Evolutionary conservation across 2,797 vertebrate species (phyloP), one percentile per base, ranked within the genome.

Genomic region (Tachyglossus aculeatus): DNA sequence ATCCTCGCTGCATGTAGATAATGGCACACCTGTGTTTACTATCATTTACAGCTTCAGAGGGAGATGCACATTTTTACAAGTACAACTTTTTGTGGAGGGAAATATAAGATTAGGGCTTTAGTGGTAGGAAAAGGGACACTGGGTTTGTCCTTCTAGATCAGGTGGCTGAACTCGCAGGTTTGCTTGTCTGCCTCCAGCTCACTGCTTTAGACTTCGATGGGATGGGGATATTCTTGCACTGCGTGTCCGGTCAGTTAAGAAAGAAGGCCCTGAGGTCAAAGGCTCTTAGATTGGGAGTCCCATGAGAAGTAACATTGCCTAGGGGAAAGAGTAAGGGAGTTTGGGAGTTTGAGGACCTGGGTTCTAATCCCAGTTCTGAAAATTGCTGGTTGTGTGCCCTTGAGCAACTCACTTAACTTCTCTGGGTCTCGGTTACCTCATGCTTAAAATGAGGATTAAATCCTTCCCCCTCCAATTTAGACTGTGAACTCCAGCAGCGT

Each of bases 31-130:
- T 43, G 47, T 37, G 27, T 34, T 38, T 63, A 54, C 67, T 36
- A 34, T 22, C 34, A 58, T 38, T 34, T 25, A 48, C 53, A 38
- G 22, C 6, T 32, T 36, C 3, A 13, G 25, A 38, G 58, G 55
- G 14, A 13, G 21, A 53, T 57, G 61, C 61, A 33, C 14, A 32
- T 67, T 67, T 60, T 71, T 64, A 32, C 27, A 50, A 53, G 69
- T 53, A 44, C 6, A 50, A 19, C 18, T 38, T 64, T 56, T 55
- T 34, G 19, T 43, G 53, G 55, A 47, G 77, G n/a, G 52, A 44
- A 24, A 34, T 60, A 25, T 36, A 36, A 33, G 27, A 34, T 13
- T 29, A 43, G 41, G 55, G 62, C 31, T 59, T 63, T 7, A 1
- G 56, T 63, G 44, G 15, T 31, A 39, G 22, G 43, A 44, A 38